Conservation (phyloP, 2,888 invertebrate species). For the Pterobdella sp. region DNA sequence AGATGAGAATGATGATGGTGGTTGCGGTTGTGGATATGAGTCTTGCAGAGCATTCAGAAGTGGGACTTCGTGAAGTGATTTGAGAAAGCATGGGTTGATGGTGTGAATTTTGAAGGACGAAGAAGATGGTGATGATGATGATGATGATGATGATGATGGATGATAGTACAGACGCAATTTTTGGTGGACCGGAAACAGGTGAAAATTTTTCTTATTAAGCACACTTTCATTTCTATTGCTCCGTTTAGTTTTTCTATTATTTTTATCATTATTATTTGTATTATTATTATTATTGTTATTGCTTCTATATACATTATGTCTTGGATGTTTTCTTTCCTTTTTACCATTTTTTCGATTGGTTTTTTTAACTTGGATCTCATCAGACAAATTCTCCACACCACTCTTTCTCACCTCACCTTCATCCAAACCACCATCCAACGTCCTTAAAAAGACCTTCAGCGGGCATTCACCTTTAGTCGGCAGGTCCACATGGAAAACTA, state of each 20-base stretch:
- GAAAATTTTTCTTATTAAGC: conserved; percentile 3
- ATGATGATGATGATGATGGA: conserved; percentile 22
- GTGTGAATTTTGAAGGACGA: background rate
- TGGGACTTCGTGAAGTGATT: background rate
- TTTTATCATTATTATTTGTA: conserved; percentile 9
- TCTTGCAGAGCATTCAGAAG: background rate
- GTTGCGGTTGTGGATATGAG: background rate
- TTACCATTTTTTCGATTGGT: conserved; percentile 7
- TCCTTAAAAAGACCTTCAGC: too few species aligned
- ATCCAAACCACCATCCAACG: too few species aligned
- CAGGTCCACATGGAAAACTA: too few species aligned
- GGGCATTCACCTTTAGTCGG: too few species aligned
- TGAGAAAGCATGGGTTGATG: background rate
- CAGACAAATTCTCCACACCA: too few species aligned
- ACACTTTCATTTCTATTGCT: conserved; percentile 17
- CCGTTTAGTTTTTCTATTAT: background rate
- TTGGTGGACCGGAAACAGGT: background rate
- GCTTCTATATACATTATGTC: background rate
- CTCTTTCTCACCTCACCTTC: too few species aligned
- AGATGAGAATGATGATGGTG: conserved; percentile 17
- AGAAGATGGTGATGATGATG: conserved; percentile 5
- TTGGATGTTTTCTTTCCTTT: conserved; percentile 11
- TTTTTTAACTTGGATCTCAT: too few species aligned
- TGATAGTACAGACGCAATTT: conserved; percentile 1
- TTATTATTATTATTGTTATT: conserved; percentile 5